Evolutionary conservation across 1,140 invertebrate genomes (phyloP).

Genomic region (Phthorimaea operculella): DNA sequence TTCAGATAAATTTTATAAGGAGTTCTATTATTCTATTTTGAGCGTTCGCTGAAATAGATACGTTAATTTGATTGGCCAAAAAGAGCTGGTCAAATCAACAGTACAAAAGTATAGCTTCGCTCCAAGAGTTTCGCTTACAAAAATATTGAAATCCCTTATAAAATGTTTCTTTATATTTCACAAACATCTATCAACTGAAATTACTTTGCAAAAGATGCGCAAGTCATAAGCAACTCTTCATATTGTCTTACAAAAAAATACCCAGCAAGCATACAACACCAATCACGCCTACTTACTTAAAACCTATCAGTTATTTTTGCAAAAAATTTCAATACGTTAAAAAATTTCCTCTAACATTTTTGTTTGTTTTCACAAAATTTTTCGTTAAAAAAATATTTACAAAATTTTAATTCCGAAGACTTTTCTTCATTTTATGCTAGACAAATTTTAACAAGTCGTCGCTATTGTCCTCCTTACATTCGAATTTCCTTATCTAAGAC

Average conservation of each 20-base stretch:
- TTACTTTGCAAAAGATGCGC: too few species aligned
- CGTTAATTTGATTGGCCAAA: too few species aligned
- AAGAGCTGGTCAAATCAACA: too few species aligned
- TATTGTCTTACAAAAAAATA: background rate
- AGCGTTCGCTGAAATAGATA: too few species aligned
- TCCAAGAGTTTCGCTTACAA: too few species aligned
- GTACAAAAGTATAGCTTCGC: too few species aligned
- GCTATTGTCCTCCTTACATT: background rate
- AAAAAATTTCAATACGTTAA: conserved; percentile 32
- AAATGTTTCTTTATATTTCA: too few species aligned
- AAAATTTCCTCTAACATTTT: conserved; percentile 19
- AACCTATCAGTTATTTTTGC: conserved; percentile 26
- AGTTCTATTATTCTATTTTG: too few species aligned
- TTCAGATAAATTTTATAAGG: too few species aligned
- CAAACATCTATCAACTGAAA: too few species aligned
- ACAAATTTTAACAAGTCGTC: background rate
- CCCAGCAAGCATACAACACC: background rate
- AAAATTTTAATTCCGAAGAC: conserved; percentile 24
- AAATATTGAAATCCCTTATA: too few species aligned
- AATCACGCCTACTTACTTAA: conserved; percentile 21
- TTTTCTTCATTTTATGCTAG: background rate
- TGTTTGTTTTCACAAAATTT: conserved; percentile 16
- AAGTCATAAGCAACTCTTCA: background rate
- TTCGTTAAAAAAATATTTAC: conserved; percentile 48
- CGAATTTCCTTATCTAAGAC: background rate